Conservation (phyloP, 2,888 invertebrate genomes). For the Hartigia nigra region DNA sequence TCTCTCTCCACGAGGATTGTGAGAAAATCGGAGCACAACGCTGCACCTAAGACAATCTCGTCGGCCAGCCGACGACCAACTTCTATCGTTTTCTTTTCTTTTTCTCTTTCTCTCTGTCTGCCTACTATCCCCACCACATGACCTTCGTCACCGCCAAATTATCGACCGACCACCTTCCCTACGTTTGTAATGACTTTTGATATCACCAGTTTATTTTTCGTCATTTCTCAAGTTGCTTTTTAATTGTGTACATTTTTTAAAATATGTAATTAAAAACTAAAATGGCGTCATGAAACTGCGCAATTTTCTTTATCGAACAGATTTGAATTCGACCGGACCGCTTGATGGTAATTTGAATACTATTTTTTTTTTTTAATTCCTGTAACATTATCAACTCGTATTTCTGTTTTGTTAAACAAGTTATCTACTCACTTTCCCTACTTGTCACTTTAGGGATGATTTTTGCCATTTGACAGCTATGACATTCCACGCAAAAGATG, state of each 20-base stretch:
- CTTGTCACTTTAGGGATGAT: background rate
- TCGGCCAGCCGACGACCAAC: constrained; percentile 29
- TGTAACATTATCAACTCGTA: background rate
- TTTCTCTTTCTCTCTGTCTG: constrained; percentile 9
- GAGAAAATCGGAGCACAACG: background rate
- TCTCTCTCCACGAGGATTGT: background rate
- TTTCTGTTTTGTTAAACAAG: background rate
- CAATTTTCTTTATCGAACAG: background rate
- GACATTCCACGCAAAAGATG: background rate
- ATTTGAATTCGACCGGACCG: background rate
- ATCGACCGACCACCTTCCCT: background rate
- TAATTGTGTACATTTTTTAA: background rate
- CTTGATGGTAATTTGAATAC: background rate
- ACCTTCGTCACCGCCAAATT: background rate
- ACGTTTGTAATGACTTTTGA: background rate
- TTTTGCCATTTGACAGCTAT: background rate
- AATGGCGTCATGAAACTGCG: background rate
- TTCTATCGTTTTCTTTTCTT: constrained; percentile 28
- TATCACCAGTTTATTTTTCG: background rate
- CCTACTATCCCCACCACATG: constrained; percentile 3
- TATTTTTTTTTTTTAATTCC: background rate
- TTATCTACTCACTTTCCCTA: background rate
- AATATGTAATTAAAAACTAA: background rate
- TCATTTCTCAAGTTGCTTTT: background rate
- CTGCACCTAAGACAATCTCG: background rate